phyloP scores from a whole-genome alignment of 2,888 invertebrate species.

The Torymus texanus region DNA sequence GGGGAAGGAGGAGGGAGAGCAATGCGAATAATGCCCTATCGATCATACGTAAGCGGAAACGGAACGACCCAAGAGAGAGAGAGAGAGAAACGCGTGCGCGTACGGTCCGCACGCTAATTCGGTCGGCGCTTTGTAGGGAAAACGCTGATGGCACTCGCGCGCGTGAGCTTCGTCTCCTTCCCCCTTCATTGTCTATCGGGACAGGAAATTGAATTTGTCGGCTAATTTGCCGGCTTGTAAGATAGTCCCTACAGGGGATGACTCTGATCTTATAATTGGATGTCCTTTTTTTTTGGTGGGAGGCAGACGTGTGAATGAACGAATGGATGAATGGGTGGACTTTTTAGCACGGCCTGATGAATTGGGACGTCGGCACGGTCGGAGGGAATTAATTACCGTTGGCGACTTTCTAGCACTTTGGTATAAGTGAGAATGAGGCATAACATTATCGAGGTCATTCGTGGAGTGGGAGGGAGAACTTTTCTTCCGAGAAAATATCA shows the following conservation, averaged over 20 bases:
- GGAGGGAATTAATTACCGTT: too few species aligned
- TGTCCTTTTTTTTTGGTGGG: not conserved
- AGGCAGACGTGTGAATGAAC: too few species aligned
- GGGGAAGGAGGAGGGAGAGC: not conserved
- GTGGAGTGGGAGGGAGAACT: too few species aligned
- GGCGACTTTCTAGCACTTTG: too few species aligned
- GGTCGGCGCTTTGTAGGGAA: slow-evolving; percentile 41
- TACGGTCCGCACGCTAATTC: slow-evolving; percentile 41
- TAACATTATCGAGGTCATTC: too few species aligned
- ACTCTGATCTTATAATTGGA: not conserved
- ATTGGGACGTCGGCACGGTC: too few species aligned
- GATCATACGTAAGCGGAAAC: slow-evolving; percentile 47
- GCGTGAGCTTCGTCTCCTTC: not conserved
- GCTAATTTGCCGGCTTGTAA: slow-evolving; percentile 46
- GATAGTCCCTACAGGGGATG: slow-evolving; percentile 24
- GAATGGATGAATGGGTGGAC: too few species aligned
- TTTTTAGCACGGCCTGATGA: too few species aligned
- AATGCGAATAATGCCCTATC: slow-evolving; percentile 41
- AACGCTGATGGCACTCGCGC: slow-evolving; percentile 43
- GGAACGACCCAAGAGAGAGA: slow-evolving; percentile 1
- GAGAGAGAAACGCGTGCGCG: not conserved
- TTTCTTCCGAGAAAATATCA: too few species aligned
- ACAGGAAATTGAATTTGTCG: slow-evolving; percentile 51
- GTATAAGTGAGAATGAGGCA: too few species aligned
- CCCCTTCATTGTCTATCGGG: not conserved